Base-by-base conservation (phyloP, 2,113 vertebrate genomes). In the Piprites chloris region DNA sequence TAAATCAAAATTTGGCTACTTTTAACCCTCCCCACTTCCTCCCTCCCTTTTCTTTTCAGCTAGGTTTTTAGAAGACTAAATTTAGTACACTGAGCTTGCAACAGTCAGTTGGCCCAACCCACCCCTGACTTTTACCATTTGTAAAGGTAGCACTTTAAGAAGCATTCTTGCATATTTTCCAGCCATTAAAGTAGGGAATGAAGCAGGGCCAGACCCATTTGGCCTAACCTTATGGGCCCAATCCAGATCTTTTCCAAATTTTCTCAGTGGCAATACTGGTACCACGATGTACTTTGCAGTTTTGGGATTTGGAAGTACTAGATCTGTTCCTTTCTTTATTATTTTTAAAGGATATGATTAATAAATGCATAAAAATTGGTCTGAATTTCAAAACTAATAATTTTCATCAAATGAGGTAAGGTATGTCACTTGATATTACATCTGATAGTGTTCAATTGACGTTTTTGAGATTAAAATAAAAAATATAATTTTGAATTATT, bases 381-480 rank as follows among this genome's bases (percentile, higher is more conserved):
- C 52, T 76, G 15, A 39, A 24, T 88, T 85, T 93, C 76, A 80
- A 67, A 87, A 50, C 9, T 20, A 69, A 76, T 88, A 0, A 67
- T 88, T 86, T 62, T 77, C 39, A 67, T 93, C 78, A 85, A 94
- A 88, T 39, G 13, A 78, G 93, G 27, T 81, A 55, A 67, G 27
- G 33, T 89, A 46, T 69, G 49, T 78, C 74, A 65, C 85, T 88
- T 82, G 65, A 33, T 71, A 52, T 93, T 93, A 80, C 83, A 96
- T 86, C 11, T 67, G 68, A 71, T 68, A 75, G 46, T 77, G 9
- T 85, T 96, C 85, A 96, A 94, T 84, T 93, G 83, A 82, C 52
- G 90, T 94, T 96, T 93, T 77, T 53, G 59, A 89, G 67, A 88
- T 94, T 82, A 96, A 94, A 95, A 83, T 42, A 69, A 85, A 93